A percentile compares a stretch with the other conserved stretches of the same genome.
phyloP scores from a whole-genome alignment of 2,113 vertebrate genomes.

The Monopterus albus region DNA sequence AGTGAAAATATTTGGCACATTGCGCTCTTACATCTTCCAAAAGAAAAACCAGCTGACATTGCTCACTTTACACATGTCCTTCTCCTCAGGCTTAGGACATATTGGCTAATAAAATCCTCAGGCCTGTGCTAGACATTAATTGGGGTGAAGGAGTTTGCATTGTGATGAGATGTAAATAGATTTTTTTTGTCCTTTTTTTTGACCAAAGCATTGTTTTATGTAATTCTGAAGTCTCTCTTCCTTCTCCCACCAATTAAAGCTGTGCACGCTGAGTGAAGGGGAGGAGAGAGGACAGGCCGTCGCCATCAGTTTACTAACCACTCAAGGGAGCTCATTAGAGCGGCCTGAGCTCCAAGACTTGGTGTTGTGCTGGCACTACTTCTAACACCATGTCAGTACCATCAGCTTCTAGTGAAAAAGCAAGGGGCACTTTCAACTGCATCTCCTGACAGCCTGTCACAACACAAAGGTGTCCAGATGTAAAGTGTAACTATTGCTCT shows the following conservation, averaged over 20 bases:
- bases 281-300: slow-evolving; percentile 44
- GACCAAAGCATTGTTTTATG: slow-evolving; percentile 54
- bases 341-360: slow-evolving; percentile 49
- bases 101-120: slow-evolving; percentile 5
- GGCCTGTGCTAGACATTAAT: slow-evolving; percentile 23
- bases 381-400: slow-evolving; percentile 61
- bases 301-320: slow-evolving; percentile 66
- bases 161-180: slow-evolving; percentile 18
- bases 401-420: slow-evolving; percentile 8
- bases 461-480: slow-evolving; percentile 34
- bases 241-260: slow-evolving; percentile 65
- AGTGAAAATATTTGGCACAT: slow-evolving; percentile 22
- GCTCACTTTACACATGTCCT: slow-evolving; percentile 23
- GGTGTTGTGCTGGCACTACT: slow-evolving; percentile 62
- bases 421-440: slow-evolving; percentile 7
- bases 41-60: slow-evolving; percentile 35
- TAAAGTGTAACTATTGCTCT: not conserved
- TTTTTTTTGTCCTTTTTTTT: slow-evolving; percentile 10
- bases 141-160: slow-evolving; percentile 39
- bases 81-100: slow-evolving; percentile 26
- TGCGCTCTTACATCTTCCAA: slow-evolving; percentile 16
- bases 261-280: slow-evolving; percentile 28
- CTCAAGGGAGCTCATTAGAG: slow-evolving; percentile 80
- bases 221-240: slow-evolving; percentile 44
- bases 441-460: slow-evolving; percentile 44